phyloP scores from a whole-genome alignment of 2,888 invertebrate species.

The Frankliniella intonsa region DNA sequence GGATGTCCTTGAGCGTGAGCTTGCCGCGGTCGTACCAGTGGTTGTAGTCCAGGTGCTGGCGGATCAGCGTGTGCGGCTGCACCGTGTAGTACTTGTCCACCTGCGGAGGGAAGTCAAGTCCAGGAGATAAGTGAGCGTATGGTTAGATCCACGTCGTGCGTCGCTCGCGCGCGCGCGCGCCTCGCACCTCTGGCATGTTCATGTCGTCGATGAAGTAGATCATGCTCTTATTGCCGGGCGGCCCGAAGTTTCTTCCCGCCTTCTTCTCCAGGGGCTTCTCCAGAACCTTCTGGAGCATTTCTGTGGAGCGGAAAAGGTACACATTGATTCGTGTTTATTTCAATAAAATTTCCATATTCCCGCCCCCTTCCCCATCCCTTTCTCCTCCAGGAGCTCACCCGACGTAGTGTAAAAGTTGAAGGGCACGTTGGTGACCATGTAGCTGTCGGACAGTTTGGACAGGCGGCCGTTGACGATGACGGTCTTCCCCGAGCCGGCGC shows the following conservation, averaged over 20 bases:
- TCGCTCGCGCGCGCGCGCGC: background rate
- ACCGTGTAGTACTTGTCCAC: constrained; percentile 90
- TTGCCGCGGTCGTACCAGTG: constrained; percentile 94
- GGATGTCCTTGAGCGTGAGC: constrained; percentile 80
- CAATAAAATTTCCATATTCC: background rate
- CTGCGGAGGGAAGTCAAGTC: constrained; percentile 39
- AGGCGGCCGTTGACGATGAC: constrained; percentile 85
- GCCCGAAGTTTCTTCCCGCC: constrained; percentile 88
- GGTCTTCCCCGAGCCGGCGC: constrained; percentile 87
- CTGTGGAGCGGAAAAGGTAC: constrained; percentile 50
- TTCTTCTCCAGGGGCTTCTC: constrained; percentile 94
- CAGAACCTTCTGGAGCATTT: constrained; percentile 80
- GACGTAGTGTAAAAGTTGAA: constrained; percentile 95
- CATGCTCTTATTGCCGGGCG: constrained; percentile 86
- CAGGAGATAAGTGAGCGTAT: background rate
- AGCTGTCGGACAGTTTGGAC: constrained; percentile 61
- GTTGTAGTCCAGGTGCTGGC: constrained; percentile 88
- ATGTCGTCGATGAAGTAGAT: constrained; percentile 93
- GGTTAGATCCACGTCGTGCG: background rate
- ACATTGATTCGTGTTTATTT: no score
- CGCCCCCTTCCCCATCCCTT: background rate
- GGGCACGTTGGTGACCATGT: constrained; percentile 80
- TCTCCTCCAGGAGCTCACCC: constrained; percentile 46
- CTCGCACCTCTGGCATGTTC: constrained; percentile 86
- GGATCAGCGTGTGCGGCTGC: constrained; percentile 87